These are phyloP conservation scores for Drosophila triauraria DNA, from an alignment of 1,140 invertebrate species.

Conservation along the genomic window DNA sequence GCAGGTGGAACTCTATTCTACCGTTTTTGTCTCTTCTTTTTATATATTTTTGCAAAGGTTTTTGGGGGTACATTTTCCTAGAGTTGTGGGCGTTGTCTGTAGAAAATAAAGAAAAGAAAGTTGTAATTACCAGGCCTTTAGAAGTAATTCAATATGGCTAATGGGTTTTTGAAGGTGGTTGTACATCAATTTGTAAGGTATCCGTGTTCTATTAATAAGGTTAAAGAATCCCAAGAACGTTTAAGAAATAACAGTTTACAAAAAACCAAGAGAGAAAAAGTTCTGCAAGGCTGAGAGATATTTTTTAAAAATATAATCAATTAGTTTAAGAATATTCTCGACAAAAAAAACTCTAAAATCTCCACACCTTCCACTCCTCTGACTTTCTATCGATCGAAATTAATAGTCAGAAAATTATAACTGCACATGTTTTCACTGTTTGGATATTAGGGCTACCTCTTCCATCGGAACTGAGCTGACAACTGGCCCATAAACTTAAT, in stretches of 20 bases:
- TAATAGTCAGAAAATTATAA: slow-evolving; percentile 16
- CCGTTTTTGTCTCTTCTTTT: not conserved
- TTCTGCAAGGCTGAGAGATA: no score
- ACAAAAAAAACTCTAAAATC: not conserved
- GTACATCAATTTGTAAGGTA: not conserved
- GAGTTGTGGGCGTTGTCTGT: slow-evolving; percentile 30
- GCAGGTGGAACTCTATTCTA: slow-evolving; percentile 62
- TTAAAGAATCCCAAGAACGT: no score
- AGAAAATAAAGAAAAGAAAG: slow-evolving; percentile 1
- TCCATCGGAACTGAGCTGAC: not conserved
- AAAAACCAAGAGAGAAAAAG: not conserved
- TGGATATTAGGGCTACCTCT: not conserved
- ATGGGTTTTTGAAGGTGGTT: not conserved
- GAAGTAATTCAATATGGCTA: slow-evolving; percentile 16
- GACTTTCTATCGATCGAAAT: slow-evolving; percentile 15
- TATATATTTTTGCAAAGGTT: slow-evolving; percentile 27
- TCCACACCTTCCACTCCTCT: not conserved
- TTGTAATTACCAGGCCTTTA: slow-evolving; percentile 28
- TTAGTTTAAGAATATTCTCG: not conserved
- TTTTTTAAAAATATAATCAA: no score
- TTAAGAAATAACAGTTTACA: not conserved
- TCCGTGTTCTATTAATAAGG: no score
- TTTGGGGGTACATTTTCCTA: not conserved
- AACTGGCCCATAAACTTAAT: slow-evolving; percentile 41
- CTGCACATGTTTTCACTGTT: slow-evolving; percentile 41